Evolutionary conservation across 2,797 vertebrate genomes (phyloP), one percentile per base, ranked within the genome.

Genomic region (Nyctalus aviator): DNA sequence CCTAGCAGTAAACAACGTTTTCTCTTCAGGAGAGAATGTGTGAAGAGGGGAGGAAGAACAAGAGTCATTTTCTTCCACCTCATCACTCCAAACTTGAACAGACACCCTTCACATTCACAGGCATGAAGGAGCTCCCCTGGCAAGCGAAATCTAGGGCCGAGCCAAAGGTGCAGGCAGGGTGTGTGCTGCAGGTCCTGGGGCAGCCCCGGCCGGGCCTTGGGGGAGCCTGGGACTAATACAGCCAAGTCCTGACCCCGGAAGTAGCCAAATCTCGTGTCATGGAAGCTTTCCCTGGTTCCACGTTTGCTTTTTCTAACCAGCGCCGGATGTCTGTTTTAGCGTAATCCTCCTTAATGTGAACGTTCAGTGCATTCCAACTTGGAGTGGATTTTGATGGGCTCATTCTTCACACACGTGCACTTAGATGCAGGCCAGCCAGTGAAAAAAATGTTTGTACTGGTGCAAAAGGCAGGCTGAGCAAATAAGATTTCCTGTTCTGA

Each of bases 1-100:
- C 50, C 44, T 69, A 88, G 69, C 23, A 88, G 53, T 75, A 64
- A 76, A 79, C n/a, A n/a, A 0, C 53, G 18, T 81, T 87, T 92
- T 93, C 18, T 3, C 14, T 92, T 82, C 41, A 88, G 88, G 88
- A 95, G 48, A 89, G 48, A 82, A 27, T 68, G 75, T 85, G n/a
- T 68, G 5, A 27, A 55, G 75, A 93, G 64, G 92, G 59, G n/a
- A 64, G 5, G 68, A 68, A 84, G 57, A 89, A 48, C 50, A 90
- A 84, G 81, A 78, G 44, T 69, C 84, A 69, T 82, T 82, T 93
- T 77, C 69, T 95, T 85, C 35, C 85, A 6, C 64, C 27, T 46
- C 11, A 66, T 85, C 68, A 59, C 62, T 32, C 32, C 50, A 35
- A 8, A 53, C 44, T 95, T 62, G 20, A 73, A 81, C 69, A 83